phyloP scores from a whole-genome alignment of 2,888 invertebrate genomes.

The Lordiphosa fenestrarum region DNA sequence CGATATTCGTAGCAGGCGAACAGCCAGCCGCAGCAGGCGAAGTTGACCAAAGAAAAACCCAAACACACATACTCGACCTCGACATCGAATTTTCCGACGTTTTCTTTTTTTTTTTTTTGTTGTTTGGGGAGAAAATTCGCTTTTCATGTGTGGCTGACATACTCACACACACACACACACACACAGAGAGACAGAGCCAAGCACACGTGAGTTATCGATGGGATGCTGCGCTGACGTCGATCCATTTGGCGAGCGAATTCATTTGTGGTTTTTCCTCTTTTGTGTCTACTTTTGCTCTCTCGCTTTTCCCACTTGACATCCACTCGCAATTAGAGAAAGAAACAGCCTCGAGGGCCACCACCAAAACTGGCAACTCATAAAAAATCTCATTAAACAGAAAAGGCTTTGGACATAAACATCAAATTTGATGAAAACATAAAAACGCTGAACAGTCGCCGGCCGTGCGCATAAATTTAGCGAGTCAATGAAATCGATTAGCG shows the following conservation, averaged over 20 bases:
- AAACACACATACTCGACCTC: slow-evolving; percentile 38
- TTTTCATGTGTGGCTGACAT: slow-evolving; percentile 60
- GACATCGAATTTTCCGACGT: slow-evolving; percentile 64
- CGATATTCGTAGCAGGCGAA: slow-evolving; percentile 78
- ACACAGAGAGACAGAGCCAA: slow-evolving; percentile 11
- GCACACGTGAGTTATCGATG: slow-evolving; percentile 55
- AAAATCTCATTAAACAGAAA: slow-evolving; percentile 49
- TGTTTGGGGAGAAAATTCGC: slow-evolving; percentile 67
- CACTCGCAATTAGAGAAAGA: slow-evolving; percentile 22
- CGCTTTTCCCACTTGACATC: slow-evolving; percentile 43
- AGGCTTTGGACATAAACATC: slow-evolving; percentile 42
- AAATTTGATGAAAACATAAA: slow-evolving; percentile 31
- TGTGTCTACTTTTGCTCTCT: slow-evolving; percentile 5
- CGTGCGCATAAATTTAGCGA: slow-evolving; percentile 30
- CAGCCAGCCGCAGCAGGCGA: slow-evolving; percentile 54
- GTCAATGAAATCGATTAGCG: slow-evolving; percentile 32
- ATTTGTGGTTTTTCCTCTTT: slow-evolving; percentile 42
- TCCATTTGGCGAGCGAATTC: slow-evolving; percentile 47
- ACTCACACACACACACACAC: slow-evolving; percentile 11
- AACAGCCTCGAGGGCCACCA: slow-evolving; percentile 24
- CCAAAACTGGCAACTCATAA: slow-evolving; percentile 56
- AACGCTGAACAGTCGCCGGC: slow-evolving; percentile 4
- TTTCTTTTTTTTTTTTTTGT: slow-evolving; percentile 37
- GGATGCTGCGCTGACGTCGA: slow-evolving; percentile 69
- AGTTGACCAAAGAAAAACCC: slow-evolving; percentile 66